Conservation (phyloP, 2,113 vertebrate genomes). For the Calyptommatus sinebrachiatus region DNA sequence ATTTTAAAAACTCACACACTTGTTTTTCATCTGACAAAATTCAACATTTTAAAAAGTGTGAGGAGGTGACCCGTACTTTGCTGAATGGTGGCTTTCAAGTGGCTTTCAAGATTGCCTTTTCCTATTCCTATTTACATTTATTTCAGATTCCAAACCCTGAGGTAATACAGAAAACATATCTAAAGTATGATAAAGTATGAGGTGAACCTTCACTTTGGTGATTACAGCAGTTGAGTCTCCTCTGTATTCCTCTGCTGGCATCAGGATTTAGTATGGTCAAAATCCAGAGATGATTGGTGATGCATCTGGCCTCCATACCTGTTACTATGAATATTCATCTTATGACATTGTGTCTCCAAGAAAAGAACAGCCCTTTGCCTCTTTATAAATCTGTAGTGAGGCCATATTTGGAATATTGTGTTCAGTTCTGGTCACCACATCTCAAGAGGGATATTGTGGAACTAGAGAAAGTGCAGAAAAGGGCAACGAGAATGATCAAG, state of each 20-base stretch:
- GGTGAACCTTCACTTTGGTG: slow-evolving; percentile 33
- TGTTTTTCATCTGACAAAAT: slow-evolving; percentile 45
- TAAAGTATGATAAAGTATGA: slow-evolving; percentile 17
- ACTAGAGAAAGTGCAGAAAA: too few species aligned
- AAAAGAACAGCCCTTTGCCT: background rate
- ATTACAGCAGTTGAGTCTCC: background rate
- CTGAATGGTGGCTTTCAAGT: slow-evolving; percentile 36
- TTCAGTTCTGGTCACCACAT: too few species aligned
- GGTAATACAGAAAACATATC: too few species aligned
- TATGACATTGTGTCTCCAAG: fast-evolving
- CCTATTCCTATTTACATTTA: background rate
- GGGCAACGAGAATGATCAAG: too few species aligned
- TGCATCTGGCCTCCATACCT: fast-evolving
- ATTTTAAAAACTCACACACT: slow-evolving; percentile 30
- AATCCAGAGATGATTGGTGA: slow-evolving; percentile 10
- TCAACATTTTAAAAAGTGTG: slow-evolving; percentile 52
- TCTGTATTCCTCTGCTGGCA: background rate
- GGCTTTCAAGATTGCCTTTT: slow-evolving; percentile 15
- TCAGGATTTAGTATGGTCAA: background rate
- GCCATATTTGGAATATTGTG: too few species aligned
- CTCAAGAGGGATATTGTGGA: too few species aligned
- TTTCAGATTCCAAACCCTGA: too few species aligned
- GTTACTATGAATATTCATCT: background rate
- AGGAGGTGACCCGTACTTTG: too few species aligned
- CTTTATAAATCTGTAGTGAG: too few species aligned